phyloP scores from a whole-genome alignment of 2,888 invertebrate genomes.

The Caenorhabditis sp. region DNA sequence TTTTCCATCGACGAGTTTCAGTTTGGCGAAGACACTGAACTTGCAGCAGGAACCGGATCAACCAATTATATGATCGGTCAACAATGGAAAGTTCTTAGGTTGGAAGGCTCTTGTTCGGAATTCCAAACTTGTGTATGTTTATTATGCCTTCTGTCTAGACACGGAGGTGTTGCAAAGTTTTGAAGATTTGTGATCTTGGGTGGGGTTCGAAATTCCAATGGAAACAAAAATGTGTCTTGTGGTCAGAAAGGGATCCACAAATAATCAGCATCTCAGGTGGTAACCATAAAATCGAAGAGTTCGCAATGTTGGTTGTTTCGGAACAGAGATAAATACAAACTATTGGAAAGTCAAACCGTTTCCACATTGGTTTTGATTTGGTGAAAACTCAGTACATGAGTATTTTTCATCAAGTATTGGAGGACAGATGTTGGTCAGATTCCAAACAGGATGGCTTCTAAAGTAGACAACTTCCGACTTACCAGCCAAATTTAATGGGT shows the following conservation, averaged over 20 bases:
- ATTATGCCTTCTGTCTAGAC: constrained; percentile 17
- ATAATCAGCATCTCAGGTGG: not conserved
- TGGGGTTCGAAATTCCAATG: no score
- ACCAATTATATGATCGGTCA: constrained; percentile 14
- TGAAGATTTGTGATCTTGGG: not conserved
- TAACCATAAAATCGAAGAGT: no score
- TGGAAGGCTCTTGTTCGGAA: constrained; percentile 18
- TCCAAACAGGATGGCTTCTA: no score
- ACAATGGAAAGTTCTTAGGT: constrained; percentile 14
- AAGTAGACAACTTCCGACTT: no score
- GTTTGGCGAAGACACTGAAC: constrained; percentile 37
- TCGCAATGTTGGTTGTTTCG: no score
- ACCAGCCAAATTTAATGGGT: no score
- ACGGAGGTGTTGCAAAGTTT: not conserved
- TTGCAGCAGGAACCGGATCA: constrained; percentile 46
- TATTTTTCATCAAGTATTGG: no score
- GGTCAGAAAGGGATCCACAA: not conserved
- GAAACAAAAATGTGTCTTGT: not conserved
- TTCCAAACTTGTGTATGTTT: not conserved
- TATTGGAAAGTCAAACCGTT: no score
- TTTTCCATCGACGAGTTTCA: constrained; percentile 14
- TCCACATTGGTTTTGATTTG: no score
- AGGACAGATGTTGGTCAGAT: no score
- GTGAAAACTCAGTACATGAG: no score
- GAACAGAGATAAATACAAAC: no score